Evolutionary conservation across 2,797 vertebrate genomes (phyloP).

Genomic region (Heteromormyrus szaboi): DNA sequence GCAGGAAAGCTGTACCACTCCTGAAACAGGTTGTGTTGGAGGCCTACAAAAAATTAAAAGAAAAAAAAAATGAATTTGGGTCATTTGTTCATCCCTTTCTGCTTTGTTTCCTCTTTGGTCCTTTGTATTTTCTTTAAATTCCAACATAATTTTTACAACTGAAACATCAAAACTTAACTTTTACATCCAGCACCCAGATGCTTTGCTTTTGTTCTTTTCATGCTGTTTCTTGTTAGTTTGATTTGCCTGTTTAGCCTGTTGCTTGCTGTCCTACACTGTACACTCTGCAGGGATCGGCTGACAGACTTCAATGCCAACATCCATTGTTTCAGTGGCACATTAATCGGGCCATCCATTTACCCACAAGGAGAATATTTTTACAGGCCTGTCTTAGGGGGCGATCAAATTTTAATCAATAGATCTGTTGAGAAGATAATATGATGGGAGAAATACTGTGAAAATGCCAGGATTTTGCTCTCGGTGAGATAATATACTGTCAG

Average conservation of each 20-base stretch:
- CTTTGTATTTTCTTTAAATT: not conserved
- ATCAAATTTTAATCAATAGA: conserved; percentile 26
- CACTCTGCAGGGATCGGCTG: not conserved
- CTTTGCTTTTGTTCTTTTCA: not conserved
- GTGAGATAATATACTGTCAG: conserved; percentile 37
- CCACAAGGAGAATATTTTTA: conserved; percentile 24
- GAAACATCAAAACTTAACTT: not conserved
- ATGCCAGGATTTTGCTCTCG: conserved; percentile 31
- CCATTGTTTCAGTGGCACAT: conserved; percentile 21
- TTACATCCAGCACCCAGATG: not conserved
- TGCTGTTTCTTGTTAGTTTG: not conserved
- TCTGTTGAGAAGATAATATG: conserved; percentile 29
- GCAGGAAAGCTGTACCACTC: not conserved
- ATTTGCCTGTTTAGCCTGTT: not conserved
- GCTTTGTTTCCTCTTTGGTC: not conserved
- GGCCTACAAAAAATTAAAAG: not conserved
- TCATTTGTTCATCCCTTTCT: not conserved
- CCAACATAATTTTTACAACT: not conserved
- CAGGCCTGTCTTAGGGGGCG: conserved; percentile 22
- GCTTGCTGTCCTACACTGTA: not conserved
- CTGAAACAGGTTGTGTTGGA: not conserved
- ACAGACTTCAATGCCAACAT: conserved; percentile 23
- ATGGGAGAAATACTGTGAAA: conserved; percentile 31
- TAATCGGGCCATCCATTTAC: conserved; percentile 11
- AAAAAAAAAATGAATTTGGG: not conserved